phyloP scores from a whole-genome alignment of 1,140 invertebrate species.

The Drosophila sturtevanti region DNA sequence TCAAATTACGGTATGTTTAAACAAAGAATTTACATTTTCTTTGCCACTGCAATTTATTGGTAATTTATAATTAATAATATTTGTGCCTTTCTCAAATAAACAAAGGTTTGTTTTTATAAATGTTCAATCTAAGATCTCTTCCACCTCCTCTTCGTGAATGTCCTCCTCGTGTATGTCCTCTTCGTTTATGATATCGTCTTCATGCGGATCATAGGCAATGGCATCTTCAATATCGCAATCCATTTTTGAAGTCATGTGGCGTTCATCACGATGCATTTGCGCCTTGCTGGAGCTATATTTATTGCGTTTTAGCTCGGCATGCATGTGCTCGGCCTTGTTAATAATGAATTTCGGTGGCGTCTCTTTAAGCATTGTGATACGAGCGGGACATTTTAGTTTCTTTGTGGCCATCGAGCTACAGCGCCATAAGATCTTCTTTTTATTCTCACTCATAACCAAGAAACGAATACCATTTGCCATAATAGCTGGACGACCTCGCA shows the following conservation, averaged over 20 bases:
- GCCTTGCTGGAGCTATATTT: slow-evolving; percentile 78
- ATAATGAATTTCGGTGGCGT: slow-evolving; percentile 80
- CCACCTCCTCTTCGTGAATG: slow-evolving; percentile 62
- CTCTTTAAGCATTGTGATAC: slow-evolving; percentile 81
- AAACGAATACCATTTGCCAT: slow-evolving; percentile 82
- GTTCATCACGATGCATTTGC: slow-evolving; percentile 47
- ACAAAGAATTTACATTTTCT: slow-evolving; percentile 4
- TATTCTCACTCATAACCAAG: slow-evolving; percentile 82
- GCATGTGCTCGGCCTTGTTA: slow-evolving; percentile 76
- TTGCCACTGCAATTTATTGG: slow-evolving; percentile 41
- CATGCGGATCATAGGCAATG: slow-evolving; percentile 48
- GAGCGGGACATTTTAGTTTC: slow-evolving; percentile 80
- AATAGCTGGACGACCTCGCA: slow-evolving; percentile 78
- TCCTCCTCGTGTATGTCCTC: slow-evolving; percentile 38
- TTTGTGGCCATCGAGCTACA: slow-evolving; percentile 82
- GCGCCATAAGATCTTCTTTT: slow-evolving; percentile 82
- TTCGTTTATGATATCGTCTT: slow-evolving; percentile 39
- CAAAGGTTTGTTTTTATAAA: slow-evolving; percentile 31
- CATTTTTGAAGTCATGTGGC: slow-evolving; percentile 40
- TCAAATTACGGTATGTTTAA: background rate
- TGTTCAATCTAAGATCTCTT: slow-evolving; percentile 32
- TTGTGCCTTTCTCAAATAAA: slow-evolving; percentile 39
- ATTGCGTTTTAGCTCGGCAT: slow-evolving; percentile 77
- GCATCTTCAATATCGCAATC: slow-evolving; percentile 60
- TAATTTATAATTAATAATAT: slow-evolving; percentile 33